Conservation (phyloP, 2,888 invertebrate species). For the Villa cingulata region DNA sequence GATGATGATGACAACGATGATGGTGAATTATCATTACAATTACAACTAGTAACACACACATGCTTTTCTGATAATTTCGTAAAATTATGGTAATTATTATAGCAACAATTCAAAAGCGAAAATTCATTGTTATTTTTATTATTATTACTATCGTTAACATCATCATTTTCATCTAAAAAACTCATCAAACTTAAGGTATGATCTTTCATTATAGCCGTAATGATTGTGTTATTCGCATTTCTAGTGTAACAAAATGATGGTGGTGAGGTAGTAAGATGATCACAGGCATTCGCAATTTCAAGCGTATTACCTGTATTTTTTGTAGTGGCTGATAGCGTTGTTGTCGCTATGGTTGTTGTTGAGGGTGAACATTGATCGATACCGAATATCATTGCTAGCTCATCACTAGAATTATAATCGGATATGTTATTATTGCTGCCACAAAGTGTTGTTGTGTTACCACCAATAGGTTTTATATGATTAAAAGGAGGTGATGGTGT, state of each 20-base stretch:
- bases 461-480: neutral
- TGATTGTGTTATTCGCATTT: neutral
- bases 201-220: neutral
- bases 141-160: neutral
- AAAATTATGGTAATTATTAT: neutral
- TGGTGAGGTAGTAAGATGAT: neutral
- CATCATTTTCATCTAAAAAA: neutral
- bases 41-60: conserved; percentile 3
- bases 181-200: neutral
- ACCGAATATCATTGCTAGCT: conserved; percentile 50
- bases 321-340: conserved; percentile 9
- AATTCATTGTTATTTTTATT: neutral
- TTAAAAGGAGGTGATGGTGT: conserved; percentile 28
- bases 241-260: neutral
- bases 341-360: too few species aligned
- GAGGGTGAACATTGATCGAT: conserved; percentile 24
- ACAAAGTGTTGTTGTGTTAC: neutral
- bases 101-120: neutral
- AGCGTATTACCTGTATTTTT: conserved; percentile 21
- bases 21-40: neutral
- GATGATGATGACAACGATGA: neutral
- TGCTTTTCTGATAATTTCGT: neutral
- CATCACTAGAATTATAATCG: conserved; percentile 51
- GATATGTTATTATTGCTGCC: neutral
- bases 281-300: conserved; percentile 1